Evolutionary conservation across 2,113 vertebrate genomes (phyloP), one percentile per base, ranked within the genome.

Genomic region (Grallaria varia): DNA sequence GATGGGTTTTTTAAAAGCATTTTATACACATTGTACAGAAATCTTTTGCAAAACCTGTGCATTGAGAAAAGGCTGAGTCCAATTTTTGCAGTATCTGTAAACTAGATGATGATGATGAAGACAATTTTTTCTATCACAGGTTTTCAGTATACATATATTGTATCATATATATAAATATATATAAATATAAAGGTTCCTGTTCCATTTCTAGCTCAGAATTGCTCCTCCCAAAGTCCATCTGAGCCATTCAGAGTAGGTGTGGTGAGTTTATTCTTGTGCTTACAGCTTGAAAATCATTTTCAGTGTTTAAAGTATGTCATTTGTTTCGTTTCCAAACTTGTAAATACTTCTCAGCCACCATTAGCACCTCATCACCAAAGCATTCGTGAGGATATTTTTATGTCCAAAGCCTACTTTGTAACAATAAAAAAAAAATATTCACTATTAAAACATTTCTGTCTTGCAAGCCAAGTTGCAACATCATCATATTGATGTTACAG

Each of bases 21-120:
- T 98, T 98, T 98, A 96, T 98, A 98, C 95, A 95, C 97, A 80
- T 94, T 98, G 98, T 98, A 98, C 96, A 98, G 97, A 98, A 97
- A 97, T 93, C 94, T 98, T 98, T 98, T 97, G 96, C 97, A 97
- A 97, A 98, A 98, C 94, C 96, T 97, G 97, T 98, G 97, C 91
- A 95, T 95, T 96, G 90, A 96, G 96, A 97, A 97, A 97, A 97
- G 95, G 86, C 96, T 93, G 90, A 94, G 96, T 96, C 92, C 91
- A 94, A 75, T 97, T 97, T 98, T 96, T 94, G 93, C 90, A 90
- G 95, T 97, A 92, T 96, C 97, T 97, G 94, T 97, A 96, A 98
- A 95, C 60, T 96, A 97, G 88, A 95, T 78, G 59, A 96, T 37
- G 69, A 93, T 45, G 67, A 95, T 18, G 69, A 95, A 59, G 95